Evolutionary conservation across 2,113 vertebrate species (phyloP).

Genomic region (Bujurquina vittata): DNA sequence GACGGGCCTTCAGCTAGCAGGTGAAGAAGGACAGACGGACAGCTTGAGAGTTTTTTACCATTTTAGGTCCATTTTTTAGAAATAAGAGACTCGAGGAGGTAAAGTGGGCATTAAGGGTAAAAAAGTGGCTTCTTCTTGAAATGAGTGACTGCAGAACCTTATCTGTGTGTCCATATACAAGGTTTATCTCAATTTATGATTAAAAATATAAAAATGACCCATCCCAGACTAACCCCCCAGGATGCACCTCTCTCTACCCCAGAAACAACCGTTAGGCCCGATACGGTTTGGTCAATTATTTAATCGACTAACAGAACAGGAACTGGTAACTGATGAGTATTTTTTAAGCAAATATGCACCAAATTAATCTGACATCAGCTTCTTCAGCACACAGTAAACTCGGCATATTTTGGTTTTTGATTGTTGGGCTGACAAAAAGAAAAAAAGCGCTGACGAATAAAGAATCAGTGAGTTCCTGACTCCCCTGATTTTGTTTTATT

Average conservation of each 20-base stretch:
- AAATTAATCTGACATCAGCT: neutral
- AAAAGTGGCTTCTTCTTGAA: fast-evolving
- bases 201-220: no score
- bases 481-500: no score
- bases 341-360: neutral
- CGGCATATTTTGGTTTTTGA: neutral
- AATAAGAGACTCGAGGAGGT: neutral
- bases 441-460: neutral
- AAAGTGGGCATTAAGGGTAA: neutral
- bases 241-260: neutral
- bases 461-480: no score
- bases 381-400: neutral
- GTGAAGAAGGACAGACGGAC: neutral
- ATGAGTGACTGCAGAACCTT: neutral
- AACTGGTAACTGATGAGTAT: neutral
- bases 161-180: neutral
- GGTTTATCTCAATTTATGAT: fast-evolving
- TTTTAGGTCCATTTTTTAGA: neutral
- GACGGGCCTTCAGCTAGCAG: neutral
- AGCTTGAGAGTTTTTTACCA: neutral
- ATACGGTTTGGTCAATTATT: neutral
- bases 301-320: neutral
- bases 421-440: neutral
- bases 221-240: no score
- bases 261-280: neutral